A percentile compares a stretch with the other conserved stretches of the same genome.
phyloP scores from a whole-genome alignment of 1,140 invertebrate genomes.

The Cydia pomonella region DNA sequence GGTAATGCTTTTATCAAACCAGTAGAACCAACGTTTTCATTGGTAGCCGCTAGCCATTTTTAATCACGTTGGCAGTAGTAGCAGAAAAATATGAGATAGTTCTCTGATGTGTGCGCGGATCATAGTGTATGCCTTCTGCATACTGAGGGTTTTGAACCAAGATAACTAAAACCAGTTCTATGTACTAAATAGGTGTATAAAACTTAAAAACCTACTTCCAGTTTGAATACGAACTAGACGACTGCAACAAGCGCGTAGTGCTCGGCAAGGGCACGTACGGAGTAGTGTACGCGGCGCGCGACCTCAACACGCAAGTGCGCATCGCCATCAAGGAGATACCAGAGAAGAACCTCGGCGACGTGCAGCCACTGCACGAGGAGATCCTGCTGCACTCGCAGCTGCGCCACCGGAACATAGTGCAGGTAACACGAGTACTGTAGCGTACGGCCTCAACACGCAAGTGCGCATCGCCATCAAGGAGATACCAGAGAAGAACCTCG shows the following conservation, averaged over 20 bases:
- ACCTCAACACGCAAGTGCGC: conserved; percentile 96
- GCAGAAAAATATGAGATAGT: no score
- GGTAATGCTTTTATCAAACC: no score
- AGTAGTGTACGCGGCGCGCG: conserved; percentile 95
- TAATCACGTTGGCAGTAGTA: no score
- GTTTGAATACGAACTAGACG: conserved; percentile 98
- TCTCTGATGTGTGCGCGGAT: no score
- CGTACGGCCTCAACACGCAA: conserved; percentile 96
- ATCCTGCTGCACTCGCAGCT: conserved; percentile 98
- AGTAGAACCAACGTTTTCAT: no score
- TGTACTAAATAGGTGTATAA: background rate
- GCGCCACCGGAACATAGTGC: conserved; percentile 98
- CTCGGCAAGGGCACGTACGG: conserved; percentile 98
- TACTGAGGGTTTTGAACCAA: no score
- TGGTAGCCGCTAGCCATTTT: no score
- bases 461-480: conserved; percentile 98
- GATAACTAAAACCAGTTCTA: no score
- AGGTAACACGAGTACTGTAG: conserved; percentile 78
- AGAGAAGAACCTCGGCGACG: conserved; percentile 97
- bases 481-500: conserved; percentile 97
- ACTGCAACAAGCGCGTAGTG: conserved; percentile 91
- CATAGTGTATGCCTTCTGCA: no score
- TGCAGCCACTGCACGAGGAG: conserved; percentile 99
- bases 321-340: conserved; percentile 99
- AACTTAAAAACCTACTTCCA: conserved; percentile 62